phyloP scores from a whole-genome alignment of 2,888 invertebrate species.

The Cylloceria caligata region DNA sequence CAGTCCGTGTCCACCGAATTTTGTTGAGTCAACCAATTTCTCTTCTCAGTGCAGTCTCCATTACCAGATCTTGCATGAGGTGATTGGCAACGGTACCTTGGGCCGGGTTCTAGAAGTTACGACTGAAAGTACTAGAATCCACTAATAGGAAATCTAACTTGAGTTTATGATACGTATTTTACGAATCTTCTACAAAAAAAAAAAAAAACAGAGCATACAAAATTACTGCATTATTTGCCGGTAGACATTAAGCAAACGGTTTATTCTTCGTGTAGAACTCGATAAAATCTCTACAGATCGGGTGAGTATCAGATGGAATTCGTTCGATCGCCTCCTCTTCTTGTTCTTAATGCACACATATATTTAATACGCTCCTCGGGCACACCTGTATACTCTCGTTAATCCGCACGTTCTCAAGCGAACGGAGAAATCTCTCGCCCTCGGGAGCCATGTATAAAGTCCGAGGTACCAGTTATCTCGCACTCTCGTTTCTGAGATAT shows the following conservation, averaged over 20 bases:
- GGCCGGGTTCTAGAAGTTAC: neutral
- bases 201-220: neutral
- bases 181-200: neutral
- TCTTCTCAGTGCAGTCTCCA: too few relatives aligned
- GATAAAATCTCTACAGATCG: slow-evolving; percentile 34
- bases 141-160: neutral
- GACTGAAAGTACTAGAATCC: neutral
- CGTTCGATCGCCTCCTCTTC: slow-evolving; percentile 16
- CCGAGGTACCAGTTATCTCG: slow-evolving; percentile 31
- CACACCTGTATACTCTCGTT: slow-evolving; percentile 59
- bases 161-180: neutral
- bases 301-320: slow-evolving; percentile 39
- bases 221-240: neutral
- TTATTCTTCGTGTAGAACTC: slow-evolving; percentile 19
- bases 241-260: neutral
- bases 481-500: slow-evolving; percentile 32
- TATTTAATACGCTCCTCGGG: slow-evolving; percentile 56
- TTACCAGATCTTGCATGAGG: too few relatives aligned
- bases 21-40: too few relatives aligned
- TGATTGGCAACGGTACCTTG: neutral
- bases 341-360: slow-evolving; percentile 18
- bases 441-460: slow-evolving; percentile 28
- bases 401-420: slow-evolving; percentile 49
- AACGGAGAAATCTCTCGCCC: slow-evolving; percentile 37
- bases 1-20: too few relatives aligned